phyloP scores from a whole-genome alignment of 2,797 vertebrate genomes.

The Euphonia xanthogaster region DNA sequence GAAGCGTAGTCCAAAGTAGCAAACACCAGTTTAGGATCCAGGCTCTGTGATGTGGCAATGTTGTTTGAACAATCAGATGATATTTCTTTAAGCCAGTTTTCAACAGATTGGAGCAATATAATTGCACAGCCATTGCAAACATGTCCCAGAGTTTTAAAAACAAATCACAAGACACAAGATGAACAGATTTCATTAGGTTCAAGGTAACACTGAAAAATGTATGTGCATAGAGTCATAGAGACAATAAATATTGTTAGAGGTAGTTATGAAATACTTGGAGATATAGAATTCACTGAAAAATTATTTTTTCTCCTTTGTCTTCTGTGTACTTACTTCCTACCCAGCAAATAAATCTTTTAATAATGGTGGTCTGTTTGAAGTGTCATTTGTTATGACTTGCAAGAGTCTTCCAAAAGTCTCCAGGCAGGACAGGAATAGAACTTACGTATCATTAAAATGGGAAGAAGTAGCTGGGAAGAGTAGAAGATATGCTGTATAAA shows the following conservation, averaged over 20 bases:
- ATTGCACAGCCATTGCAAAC: background rate
- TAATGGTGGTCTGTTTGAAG: background rate
- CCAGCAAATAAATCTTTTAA: background rate
- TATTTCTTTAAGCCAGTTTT: background rate
- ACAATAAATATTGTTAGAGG: background rate
- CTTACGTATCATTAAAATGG: background rate
- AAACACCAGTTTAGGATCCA: background rate
- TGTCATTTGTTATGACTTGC: background rate
- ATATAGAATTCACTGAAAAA: background rate
- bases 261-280: background rate
- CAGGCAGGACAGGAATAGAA: background rate
- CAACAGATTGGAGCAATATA: background rate
- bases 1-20: background rate
- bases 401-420: background rate
- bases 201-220: background rate
- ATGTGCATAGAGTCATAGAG: background rate
- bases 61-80: background rate
- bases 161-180: background rate
- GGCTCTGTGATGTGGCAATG: background rate
- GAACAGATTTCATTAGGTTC: background rate
- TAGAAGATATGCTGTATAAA: background rate
- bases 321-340: background rate
- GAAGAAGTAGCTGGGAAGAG: background rate
- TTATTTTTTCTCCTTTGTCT: background rate
- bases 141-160: background rate